Evolutionary conservation across 2,797 vertebrate species (phyloP), one percentile per base, ranked within the genome.

Genomic region (Aplochiton taeniatus): DNA sequence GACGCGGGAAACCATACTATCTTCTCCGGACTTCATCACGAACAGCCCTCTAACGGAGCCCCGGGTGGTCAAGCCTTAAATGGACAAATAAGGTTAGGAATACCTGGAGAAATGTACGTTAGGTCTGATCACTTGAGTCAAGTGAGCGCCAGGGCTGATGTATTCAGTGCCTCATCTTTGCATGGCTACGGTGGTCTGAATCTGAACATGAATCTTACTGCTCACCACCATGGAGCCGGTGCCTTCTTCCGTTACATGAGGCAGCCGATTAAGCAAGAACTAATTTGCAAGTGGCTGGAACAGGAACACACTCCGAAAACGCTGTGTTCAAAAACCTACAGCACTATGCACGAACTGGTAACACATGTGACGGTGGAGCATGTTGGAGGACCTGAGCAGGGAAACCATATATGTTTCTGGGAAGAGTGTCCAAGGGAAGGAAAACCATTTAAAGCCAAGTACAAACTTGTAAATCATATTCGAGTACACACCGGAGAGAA

Each of bases 391-490:
- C 96, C 96, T 8, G 96, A 98, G 88, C 96, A 97, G 79, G 92
- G 91, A 83, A 96, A 94, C 84, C 96, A 98, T 82, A 93, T 98
- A 71, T 98, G 96, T 82, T 96, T 96, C 90, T 98, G 96, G 97
- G 96, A 98, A 94, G 96, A 98, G 82, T 98, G 97, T 93, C 95
- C 93, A 8, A 89, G 97, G 78, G 95, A 98, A 92, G 97, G 97
- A 76, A 98, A 98, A 74, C 95, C 97, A 55, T 98, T 98, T 90
- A 98, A 98, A 93, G 97, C 97, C 88, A 98, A 98, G 91, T 98
- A 98, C 78, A 98, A 98, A 94, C 96, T 98, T 83, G 96, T 98
- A 78, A 98, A 98, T 92, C 97, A 98, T 88, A 98, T 98, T 89
- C 92, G 97, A 77, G 96, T 98, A 79, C 96, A 98, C 93, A 98